A percentile compares a stretch with the other conserved stretches of the same genome.
phyloP scores from a whole-genome alignment of 1,140 invertebrate genomes.

The Orius insidiosus region DNA sequence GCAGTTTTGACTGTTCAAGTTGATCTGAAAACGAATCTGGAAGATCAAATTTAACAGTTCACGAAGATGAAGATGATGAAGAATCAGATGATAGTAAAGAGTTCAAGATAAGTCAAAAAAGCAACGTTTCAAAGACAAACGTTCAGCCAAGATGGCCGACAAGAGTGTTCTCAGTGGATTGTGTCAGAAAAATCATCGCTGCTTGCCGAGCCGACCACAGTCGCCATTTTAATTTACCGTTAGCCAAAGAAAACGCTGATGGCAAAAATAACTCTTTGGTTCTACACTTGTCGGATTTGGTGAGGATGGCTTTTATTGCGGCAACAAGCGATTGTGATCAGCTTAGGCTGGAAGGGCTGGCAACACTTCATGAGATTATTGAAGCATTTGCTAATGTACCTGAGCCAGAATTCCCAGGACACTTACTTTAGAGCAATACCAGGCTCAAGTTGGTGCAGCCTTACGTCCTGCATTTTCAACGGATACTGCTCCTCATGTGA shows the following conservation, averaged over 20 bases:
- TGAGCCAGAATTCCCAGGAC: constrained; percentile 95
- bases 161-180: constrained; percentile 89
- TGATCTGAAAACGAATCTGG: constrained; percentile 29
- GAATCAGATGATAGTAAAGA: constrained; percentile 71
- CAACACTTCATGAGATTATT: constrained; percentile 85
- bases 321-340: constrained; percentile 95
- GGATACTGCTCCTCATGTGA: constrained; percentile 91
- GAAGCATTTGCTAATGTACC: constrained; percentile 84
- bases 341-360: constrained; percentile 76
- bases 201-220: constrained; percentile 51
- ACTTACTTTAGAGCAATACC: constrained; percentile 97
- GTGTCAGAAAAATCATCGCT: constrained; percentile 72
- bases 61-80: constrained; percentile 44
- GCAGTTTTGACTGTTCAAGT: constrained; percentile 80
- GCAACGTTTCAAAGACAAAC: constrained; percentile 38
- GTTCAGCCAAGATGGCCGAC: constrained; percentile 83
- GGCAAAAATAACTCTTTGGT: constrained; percentile 68
- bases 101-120: constrained; percentile 69
- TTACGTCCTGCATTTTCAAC: constrained; percentile 87
- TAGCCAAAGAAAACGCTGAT: constrained; percentile 57
- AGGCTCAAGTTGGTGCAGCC: constrained; percentile 96
- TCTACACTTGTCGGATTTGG: constrained; percentile 84
- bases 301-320: constrained; percentile 97
- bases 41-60: constrained; percentile 12
- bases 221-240: constrained; percentile 76